These are phyloP conservation scores for Camponotus pennsylvanicus DNA, from an alignment of 1,140 invertebrate genomes.

Conservation along the genomic window DNA sequence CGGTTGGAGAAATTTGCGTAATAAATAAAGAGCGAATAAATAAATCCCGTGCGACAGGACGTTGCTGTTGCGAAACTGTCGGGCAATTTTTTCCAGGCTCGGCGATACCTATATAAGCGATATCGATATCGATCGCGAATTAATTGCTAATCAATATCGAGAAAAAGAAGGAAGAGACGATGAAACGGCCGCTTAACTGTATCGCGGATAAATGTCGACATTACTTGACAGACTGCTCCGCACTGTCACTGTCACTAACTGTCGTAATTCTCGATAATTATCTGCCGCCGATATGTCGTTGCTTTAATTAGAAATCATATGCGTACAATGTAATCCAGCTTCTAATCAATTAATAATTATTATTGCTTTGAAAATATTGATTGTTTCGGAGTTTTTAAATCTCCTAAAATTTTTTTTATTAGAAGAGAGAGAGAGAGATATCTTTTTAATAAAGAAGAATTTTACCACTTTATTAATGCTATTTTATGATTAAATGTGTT, in stretches of 20 bases:
- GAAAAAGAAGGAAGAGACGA: background rate
- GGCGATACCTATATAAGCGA: background rate
- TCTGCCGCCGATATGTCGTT: constrained; percentile 2
- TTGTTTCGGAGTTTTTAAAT: background rate
- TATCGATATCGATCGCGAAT: constrained; percentile 12
- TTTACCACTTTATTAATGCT: background rate
- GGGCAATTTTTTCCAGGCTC: constrained; percentile 7
- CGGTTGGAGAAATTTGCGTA: constrained; percentile 21
- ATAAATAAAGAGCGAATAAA: constrained; percentile 53
- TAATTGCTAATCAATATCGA: constrained; percentile 26
- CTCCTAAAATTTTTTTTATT: background rate
- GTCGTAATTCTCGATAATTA: constrained; percentile 55
- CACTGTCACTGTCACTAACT: background rate
- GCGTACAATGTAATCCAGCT: background rate
- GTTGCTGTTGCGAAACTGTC: constrained; percentile 3
- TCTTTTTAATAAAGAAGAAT: background rate
- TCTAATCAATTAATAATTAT: background rate
- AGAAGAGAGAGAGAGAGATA: background rate
- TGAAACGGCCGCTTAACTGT: background rate
- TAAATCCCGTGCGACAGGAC: constrained; percentile 28
- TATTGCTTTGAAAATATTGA: background rate
- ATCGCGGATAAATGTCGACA: constrained; percentile 25
- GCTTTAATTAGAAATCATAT: constrained; percentile 22
- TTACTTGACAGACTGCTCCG: constrained; percentile 25
- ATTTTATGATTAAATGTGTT: background rate